Base-by-base conservation (phyloP, 2,113 vertebrate species). In the Bettongia penicillata region DNA sequence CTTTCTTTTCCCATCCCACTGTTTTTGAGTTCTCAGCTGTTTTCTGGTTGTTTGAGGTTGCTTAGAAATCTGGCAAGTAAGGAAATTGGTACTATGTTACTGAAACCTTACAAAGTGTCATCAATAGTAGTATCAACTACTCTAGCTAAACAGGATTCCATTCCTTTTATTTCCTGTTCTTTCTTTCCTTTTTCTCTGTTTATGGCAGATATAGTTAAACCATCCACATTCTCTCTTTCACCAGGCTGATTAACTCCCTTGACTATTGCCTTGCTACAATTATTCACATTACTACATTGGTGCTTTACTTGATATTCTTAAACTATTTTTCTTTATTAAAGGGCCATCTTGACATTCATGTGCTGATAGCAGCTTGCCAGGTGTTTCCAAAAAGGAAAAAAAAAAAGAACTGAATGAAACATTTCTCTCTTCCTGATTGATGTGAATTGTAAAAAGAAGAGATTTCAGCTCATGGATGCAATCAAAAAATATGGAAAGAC, bases 221-320 rank as follows among this genome's bases (percentile, higher is more conserved):
- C 96, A 98, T 98, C 98, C 97, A 98, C 98, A 97, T 97, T 96
- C 96, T 97, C 68, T 84, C 95, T 97, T 97, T 96, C 95, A 96
- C 94, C 94, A 94, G 90, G 95, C 97, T 96, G 97, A 98, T 97
- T 96, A 96, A 97, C 97, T 97, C 97, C 96, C 96, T 95, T 68
- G 90, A 84, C 94, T 94, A 92, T 94, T 96, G 96, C 94, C 91
- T 96, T 91, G 89, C 93, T 96, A 92, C 96, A 95, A 96, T 97
- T 97, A 97, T 97, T 98, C 95, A 97, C 94, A 95, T 96, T 97
- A 96, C 97, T 97, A 96, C 93, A 97, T 94, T 97, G 97, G 97
- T 97, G 96, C 96, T 96, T 97, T 94, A 94, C 95, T 96, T 96
- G 95, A 96, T 97, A 96, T 96, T 96, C 96, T 95, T 94, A 97